These are phyloP conservation scores for Genyomyrus donnyi DNA, from an alignment of 2,113 vertebrate genomes.

Conservation along the genomic window DNA sequence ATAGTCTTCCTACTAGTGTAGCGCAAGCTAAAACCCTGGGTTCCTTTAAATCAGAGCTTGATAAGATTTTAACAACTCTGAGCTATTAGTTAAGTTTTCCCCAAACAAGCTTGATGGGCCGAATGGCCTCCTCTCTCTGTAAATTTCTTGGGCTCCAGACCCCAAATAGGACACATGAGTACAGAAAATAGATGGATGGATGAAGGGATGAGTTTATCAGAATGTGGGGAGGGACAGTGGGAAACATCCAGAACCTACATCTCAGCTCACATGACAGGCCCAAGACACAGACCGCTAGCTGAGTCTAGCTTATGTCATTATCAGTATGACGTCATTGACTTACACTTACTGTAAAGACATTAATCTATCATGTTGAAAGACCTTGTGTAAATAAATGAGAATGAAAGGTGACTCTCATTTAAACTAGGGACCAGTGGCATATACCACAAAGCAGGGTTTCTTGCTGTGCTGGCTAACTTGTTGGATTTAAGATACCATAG, in stretches of 20 bases:
- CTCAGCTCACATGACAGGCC: not conserved
- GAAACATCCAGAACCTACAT: not conserved
- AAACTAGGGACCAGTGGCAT: not conserved
- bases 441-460: not conserved
- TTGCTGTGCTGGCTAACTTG: not conserved
- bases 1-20: too few species aligned
- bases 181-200: not conserved
- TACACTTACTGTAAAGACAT: not conserved
- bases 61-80: too few species aligned
- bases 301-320: too few species aligned
- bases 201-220: too few species aligned
- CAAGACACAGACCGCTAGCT: not conserved
- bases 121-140: too few species aligned
- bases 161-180: not conserved
- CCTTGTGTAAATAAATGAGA: not conserved
- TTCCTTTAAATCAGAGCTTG: too few species aligned
- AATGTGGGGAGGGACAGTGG: not conserved
- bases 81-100: too few species aligned
- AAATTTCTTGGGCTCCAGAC: not conserved
- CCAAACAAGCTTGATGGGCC: too few species aligned
- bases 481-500: not conserved
- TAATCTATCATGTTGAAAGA: not conserved
- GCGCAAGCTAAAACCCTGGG: too few species aligned
- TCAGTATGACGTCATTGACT: not conserved
- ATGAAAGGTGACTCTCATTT: not conserved